Base-by-base conservation (phyloP, 2,113 vertebrate genomes). In the Tringa solitaria region DNA sequence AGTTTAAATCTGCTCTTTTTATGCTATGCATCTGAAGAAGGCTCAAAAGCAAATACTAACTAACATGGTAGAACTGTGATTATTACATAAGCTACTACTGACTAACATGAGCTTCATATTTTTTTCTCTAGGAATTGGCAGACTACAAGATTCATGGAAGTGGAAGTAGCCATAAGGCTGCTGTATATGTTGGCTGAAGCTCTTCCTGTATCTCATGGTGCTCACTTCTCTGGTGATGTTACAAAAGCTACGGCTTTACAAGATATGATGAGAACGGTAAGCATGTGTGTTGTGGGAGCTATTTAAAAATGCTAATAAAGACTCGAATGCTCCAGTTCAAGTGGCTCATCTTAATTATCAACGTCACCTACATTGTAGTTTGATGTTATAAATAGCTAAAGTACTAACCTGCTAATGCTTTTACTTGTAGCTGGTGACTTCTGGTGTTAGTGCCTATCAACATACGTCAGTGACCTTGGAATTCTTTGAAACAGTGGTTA, bases 101-200 rank as follows among this genome's bases (percentile, higher is more conserved):
- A 45, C 56, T 80, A 51, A 39, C 8, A 3, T 17, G 30, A 14
- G 75, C 8, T 80, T 91, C 5, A 1, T 92, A 8, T 65, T 72
- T 21, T 64, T 67, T 96, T 79, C 84, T 91, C 13, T 96, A 99
- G 99, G 97, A 99, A 96, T 45, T 99, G 99, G 99, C 99, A 99
- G 97, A 98, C 98, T 3, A 97, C 98, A 0, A 87, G 97, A 14
- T 99, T 99, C 97, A 99, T 99, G 99, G 99, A 99, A 97, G 99
- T 99, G 87, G 99, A 99, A 98, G 99, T 99, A 79, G 99, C 99
- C 65, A 98, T 99, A 97, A 96, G 99, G 77, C 96, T 99, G 96
- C 97, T 99, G 39, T 99, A 99, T 97, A 99, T 99, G 99, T 96
- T 99, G 95, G 99, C 99, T 14, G 99, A 99, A 95, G 99, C 99